Percentiles rank a stretch among this genome's conserved stretches.
Conservation (phyloP, 1,140 invertebrate genomes). For the Trypoxylus dichotomus region DNA sequence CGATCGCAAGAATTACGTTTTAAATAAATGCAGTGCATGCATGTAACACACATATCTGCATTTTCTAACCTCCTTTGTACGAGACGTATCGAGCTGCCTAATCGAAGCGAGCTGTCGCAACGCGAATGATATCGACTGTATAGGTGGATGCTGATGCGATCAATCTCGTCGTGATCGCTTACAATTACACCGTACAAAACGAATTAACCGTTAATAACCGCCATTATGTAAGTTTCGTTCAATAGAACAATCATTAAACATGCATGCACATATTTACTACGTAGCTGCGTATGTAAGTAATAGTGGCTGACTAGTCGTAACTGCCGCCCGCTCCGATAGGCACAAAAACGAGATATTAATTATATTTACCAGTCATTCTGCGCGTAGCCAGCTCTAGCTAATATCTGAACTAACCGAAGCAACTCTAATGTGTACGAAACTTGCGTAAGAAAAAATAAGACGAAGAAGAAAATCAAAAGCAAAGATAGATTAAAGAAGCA, state of each 20-base stretch:
- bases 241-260: conserved; percentile 19
- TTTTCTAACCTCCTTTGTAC: background rate
- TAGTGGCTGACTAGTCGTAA: background rate
- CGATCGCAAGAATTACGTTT: background rate
- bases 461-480: background rate
- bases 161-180: conserved; percentile 8
- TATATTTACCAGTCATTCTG: background rate
- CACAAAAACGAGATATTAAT: conserved; percentile 13
- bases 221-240: conserved; percentile 7
- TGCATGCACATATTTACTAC: conserved; percentile 8
- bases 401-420: background rate
- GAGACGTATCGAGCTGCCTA: background rate
- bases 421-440: background rate
- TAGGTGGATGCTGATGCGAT: background rate
- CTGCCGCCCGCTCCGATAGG: background rate
- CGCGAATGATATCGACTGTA: background rate
- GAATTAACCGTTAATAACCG: conserved; percentile 23
- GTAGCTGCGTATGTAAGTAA: background rate
- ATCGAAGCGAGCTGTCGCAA: background rate
- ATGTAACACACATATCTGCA: background rate
- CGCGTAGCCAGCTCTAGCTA: background rate
- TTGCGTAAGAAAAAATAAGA: background rate
- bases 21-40: background rate
- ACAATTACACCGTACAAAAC: conserved; percentile 15
- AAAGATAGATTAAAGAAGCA: background rate